Conservation (phyloP, 2,113 vertebrate species). For the Gavia stellata region DNA sequence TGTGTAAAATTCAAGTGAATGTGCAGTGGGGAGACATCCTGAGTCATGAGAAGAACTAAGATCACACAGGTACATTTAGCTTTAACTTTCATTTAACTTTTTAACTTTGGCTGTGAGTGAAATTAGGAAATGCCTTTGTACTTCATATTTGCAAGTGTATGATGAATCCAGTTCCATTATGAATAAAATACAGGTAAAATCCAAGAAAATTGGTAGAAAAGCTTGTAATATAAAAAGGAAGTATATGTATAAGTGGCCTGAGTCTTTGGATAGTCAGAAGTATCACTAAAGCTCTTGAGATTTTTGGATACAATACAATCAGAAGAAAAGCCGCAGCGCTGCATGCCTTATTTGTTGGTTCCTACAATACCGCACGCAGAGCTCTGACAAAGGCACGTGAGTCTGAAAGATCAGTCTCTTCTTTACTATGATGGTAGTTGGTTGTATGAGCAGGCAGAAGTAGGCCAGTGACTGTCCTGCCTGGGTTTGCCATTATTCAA, state of each 20-base stretch:
- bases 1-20: background rate
- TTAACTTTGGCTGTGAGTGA: background rate
- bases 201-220: background rate
- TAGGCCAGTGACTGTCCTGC: too few relatives aligned
- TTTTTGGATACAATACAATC: background rate
- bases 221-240: background rate
- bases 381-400: background rate
- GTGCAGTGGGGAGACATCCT: background rate
- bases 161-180: background rate
- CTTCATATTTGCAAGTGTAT: background rate
- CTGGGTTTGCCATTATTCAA: background rate
- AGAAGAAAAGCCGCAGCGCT: background rate
- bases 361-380: too few relatives aligned
- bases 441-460: accelerated
- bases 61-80: background rate
- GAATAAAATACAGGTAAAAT: background rate
- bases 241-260: background rate
- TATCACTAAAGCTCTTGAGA: background rate
- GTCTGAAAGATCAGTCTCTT: background rate
- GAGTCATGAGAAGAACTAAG: background rate
- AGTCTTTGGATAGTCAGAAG: background rate
- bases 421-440: background rate
- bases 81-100: background rate
- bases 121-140: background rate
- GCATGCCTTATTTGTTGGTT: background rate